A percentile compares a stretch with the other conserved stretches of the same genome.
Conservation (phyloP, 2,797 vertebrate genomes). For the Acanthurus lineatus region DNA sequence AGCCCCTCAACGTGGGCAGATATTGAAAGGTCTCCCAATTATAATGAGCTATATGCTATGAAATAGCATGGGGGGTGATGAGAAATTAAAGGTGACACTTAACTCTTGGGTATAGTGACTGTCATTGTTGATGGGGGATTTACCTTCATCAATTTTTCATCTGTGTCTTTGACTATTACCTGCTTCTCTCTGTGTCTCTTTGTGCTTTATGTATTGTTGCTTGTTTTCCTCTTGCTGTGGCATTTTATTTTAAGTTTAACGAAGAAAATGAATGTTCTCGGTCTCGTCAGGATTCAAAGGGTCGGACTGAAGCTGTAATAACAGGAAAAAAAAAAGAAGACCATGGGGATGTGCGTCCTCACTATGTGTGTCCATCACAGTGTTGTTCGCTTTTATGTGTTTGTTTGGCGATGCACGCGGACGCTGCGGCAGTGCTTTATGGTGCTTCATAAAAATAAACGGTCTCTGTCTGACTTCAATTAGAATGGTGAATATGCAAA, state of each 20-base stretch:
- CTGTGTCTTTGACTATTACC: slow-evolving; percentile 8
- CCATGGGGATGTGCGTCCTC: not conserved
- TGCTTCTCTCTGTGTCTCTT: slow-evolving; percentile 12
- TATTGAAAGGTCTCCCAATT: slow-evolving; percentile 54
- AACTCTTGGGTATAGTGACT: not conserved
- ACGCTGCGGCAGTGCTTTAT: slow-evolving; percentile 49
- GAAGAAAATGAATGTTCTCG: slow-evolving; percentile 66
- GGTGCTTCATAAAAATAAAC: slow-evolving; percentile 81
- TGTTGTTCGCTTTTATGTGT: slow-evolving; percentile 28
- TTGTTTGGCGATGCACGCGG: slow-evolving; percentile 42
- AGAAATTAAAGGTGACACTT: slow-evolving; percentile 24
- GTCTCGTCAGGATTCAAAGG: slow-evolving; percentile 58
- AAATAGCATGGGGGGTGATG: slow-evolving; percentile 28
- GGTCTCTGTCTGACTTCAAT: slow-evolving; percentile 69
- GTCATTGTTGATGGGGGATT: not conserved
- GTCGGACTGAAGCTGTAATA: slow-evolving; percentile 8
- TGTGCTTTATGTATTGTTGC: slow-evolving; percentile 9
- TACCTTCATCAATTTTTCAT: slow-evolving; percentile 6
- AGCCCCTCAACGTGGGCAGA: slow-evolving; percentile 11
- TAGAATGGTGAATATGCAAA: slow-evolving; percentile 72
- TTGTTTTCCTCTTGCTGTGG: slow-evolving; percentile 37
- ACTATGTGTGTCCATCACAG: slow-evolving; percentile 16
- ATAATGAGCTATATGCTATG: slow-evolving; percentile 31
- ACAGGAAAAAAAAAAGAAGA: not conserved
- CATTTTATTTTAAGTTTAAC: slow-evolving; percentile 67